Conservation (phyloP, 2,888 invertebrate species). For the Latrodectus elegans region DNA sequence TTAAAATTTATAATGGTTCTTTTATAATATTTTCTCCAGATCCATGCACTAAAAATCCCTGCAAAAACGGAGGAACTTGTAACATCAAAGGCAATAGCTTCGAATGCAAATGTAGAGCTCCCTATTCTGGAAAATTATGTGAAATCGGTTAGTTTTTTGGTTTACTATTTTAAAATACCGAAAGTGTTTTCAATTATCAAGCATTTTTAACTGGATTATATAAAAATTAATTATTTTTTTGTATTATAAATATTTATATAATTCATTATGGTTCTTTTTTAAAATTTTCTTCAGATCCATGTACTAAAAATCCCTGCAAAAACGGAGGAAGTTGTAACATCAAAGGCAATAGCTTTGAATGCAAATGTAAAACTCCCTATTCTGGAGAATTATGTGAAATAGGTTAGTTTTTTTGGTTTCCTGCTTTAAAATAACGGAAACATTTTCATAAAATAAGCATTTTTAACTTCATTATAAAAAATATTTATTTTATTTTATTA, state of each 20-base stretch:
- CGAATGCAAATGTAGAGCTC: conserved; percentile 10
- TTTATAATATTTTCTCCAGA: not conserved
- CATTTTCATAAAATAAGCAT: too few species aligned
- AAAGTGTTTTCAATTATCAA: too few species aligned
- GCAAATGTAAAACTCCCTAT: conserved; percentile 8
- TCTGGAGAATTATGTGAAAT: conserved; percentile 19
- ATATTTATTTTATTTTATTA: too few species aligned
- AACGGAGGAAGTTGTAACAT: conserved; percentile 35
- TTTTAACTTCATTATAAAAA: too few species aligned
- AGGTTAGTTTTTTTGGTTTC: not conserved
- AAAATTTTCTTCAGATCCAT: not conserved
- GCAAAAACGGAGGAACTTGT: conserved; percentile 41
- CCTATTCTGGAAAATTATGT: conserved; percentile 17
- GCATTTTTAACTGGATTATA: too few species aligned
- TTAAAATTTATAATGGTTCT: too few species aligned
- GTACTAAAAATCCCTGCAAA: conserved; percentile 24
- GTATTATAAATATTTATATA: too few species aligned
- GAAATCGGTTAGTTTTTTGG: not conserved
- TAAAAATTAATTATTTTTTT: too few species aligned
- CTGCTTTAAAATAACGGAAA: too few species aligned
- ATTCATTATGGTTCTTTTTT: too few species aligned
- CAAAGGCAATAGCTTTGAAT: not conserved
- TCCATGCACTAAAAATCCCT: conserved; percentile 26
- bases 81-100: not conserved
- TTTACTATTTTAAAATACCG: too few species aligned